These are phyloP conservation scores for Diprion similis DNA, from an alignment of 1,140 invertebrate species.

Conservation along the genomic window DNA sequence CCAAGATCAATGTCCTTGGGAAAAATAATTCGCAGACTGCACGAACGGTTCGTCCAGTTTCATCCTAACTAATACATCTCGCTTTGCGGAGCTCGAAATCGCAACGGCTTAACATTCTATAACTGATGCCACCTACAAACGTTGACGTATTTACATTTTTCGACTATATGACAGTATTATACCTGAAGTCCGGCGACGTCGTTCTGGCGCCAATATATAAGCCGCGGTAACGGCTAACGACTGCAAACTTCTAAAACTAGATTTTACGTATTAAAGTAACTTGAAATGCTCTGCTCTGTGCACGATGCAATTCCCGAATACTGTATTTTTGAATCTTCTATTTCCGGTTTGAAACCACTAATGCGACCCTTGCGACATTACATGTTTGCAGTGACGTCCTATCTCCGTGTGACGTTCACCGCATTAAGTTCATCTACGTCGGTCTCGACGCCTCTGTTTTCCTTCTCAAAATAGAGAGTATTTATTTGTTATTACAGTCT, in stretches of 20 bases:
- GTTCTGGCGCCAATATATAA: background rate
- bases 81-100: background rate
- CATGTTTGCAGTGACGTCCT: background rate
- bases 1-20: too few relatives aligned
- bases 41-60: too few relatives aligned
- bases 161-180: background rate
- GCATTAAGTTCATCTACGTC: background rate
- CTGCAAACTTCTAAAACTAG: background rate
- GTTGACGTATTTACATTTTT: background rate
- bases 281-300: background rate
- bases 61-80: too few relatives aligned
- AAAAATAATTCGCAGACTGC: too few relatives aligned
- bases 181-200: background rate
- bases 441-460: background rate
- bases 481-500: background rate
- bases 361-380: background rate
- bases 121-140: background rate
- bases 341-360: background rate
- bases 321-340: background rate
- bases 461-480: background rate
- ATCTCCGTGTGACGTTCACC: background rate
- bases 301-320: background rate
- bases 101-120: background rate
- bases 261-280: background rate
- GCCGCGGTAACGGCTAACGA: slow-evolving; percentile 4